phyloP scores from a whole-genome alignment of 1,140 invertebrate species.

The Protaetia brevitarsis region DNA sequence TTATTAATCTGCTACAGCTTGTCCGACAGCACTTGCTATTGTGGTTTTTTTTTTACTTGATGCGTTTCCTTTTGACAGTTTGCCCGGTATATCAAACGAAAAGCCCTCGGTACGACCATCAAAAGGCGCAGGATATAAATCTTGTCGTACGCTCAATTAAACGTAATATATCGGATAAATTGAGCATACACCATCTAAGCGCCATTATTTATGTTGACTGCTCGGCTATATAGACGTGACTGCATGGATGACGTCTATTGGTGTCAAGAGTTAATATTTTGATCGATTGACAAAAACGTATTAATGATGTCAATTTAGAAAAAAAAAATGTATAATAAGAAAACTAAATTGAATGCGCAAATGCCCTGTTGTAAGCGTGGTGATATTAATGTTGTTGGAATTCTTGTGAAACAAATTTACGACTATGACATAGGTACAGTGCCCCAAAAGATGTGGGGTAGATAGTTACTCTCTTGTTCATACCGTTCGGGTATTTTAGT shows the following conservation, averaged over 20 bases:
- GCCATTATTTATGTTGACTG: slow-evolving; percentile 32
- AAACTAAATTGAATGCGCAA: too few relatives aligned
- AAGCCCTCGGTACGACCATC: background rate
- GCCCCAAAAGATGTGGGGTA: too few relatives aligned
- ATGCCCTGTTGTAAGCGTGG: too few relatives aligned
- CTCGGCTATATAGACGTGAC: background rate
- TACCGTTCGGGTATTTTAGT: too few relatives aligned
- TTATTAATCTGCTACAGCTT: background rate
- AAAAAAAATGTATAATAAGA: too few relatives aligned
- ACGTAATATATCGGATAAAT: slow-evolving; percentile 43
- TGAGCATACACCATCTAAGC: slow-evolving; percentile 38
- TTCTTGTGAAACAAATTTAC: too few relatives aligned
- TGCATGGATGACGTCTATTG: slow-evolving; percentile 1
- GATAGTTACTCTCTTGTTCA: too few relatives aligned
- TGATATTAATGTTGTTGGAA: too few relatives aligned
- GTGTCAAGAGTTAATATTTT: slow-evolving; percentile 1
- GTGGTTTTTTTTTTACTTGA: background rate
- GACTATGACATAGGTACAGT: too few relatives aligned
- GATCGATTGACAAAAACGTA: background rate
- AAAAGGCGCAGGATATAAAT: slow-evolving; percentile 34
- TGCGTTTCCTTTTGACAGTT: background rate
- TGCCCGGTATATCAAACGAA: background rate
- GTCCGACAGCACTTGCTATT: background rate
- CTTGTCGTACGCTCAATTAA: slow-evolving; percentile 45
- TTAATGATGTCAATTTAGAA: background rate